Conservation (phyloP, 2,797 vertebrate genomes). For the Austrolebias charrua region DNA sequence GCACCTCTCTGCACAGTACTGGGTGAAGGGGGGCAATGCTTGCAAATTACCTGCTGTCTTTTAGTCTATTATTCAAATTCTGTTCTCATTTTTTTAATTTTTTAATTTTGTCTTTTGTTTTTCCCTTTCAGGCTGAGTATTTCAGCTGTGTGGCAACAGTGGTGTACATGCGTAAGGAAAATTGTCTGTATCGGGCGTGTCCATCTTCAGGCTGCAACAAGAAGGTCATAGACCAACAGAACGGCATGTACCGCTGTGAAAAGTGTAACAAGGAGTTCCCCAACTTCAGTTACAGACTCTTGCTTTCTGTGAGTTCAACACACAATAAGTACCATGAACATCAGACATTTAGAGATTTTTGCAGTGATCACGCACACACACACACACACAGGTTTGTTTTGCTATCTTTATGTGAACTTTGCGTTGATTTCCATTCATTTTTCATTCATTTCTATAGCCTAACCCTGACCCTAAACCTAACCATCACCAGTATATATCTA, state of each 20-base stretch:
- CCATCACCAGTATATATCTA: no score
- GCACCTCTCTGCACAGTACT: constrained; percentile 16
- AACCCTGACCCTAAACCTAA: no score
- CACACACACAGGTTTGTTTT: not conserved
- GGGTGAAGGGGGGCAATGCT: not conserved
- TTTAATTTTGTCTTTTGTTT: constrained; percentile 27
- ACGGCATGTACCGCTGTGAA: constrained; percentile 91
- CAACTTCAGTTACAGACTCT: constrained; percentile 91
- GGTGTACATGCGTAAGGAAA: constrained; percentile 89
- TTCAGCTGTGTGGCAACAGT: constrained; percentile 90
- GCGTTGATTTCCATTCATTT: no score
- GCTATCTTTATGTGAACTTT: no score
- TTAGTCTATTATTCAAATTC: constrained; percentile 26
- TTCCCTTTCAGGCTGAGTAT: constrained; percentile 86
- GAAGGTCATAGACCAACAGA: constrained; percentile 92
- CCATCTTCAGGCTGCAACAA: constrained; percentile 91
- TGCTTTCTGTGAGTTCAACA: constrained; percentile 86
- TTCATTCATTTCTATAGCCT: no score
- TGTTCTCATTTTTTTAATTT: not conserved
- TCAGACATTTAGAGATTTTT: constrained; percentile 3
- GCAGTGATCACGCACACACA: constrained; percentile 13
- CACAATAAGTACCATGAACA: not conserved
- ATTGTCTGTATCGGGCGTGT: constrained; percentile 93
- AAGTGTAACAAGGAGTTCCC: constrained; percentile 91
- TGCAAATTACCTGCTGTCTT: constrained; percentile 21